Conservation (phyloP, 2,113 vertebrate species). For the Herpailurus yagouaroundi region DNA sequence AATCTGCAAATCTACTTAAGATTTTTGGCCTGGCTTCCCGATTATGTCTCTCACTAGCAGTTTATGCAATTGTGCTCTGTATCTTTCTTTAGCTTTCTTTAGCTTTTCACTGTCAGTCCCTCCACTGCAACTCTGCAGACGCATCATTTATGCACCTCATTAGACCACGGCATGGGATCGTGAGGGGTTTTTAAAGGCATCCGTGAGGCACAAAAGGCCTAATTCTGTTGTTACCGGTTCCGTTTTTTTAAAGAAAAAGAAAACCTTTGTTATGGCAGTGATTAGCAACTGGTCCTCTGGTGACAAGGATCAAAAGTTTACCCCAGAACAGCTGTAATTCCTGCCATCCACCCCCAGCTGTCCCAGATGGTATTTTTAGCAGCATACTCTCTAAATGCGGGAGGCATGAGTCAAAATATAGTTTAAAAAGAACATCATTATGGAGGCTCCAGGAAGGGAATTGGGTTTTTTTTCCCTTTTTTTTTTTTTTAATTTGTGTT, state of each 20-base stretch:
- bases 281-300: not conserved
- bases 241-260: not conserved
- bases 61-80: fast-evolving
- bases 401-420: not conserved
- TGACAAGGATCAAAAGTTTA: not conserved
- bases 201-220: not conserved
- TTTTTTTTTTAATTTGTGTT: not conserved
- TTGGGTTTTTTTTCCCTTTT: not conserved
- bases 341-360: conserved; percentile 20
- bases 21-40: no score
- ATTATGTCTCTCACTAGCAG: not conserved
- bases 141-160: not conserved
- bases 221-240: not conserved
- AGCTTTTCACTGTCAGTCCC: fast-evolving
- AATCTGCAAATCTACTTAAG: not conserved
- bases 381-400: not conserved
- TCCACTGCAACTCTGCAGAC: not conserved
- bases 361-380: conserved; percentile 30
- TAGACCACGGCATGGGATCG: fast-evolving
- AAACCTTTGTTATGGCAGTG: not conserved
- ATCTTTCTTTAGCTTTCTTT: no score
- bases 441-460: not conserved
- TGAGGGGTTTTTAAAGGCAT: not conserved
- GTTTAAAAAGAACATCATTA: not conserved
- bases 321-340: conserved; percentile 56